Conservation (phyloP, 1,140 invertebrate species). For the Eubasilissa regina region DNA sequence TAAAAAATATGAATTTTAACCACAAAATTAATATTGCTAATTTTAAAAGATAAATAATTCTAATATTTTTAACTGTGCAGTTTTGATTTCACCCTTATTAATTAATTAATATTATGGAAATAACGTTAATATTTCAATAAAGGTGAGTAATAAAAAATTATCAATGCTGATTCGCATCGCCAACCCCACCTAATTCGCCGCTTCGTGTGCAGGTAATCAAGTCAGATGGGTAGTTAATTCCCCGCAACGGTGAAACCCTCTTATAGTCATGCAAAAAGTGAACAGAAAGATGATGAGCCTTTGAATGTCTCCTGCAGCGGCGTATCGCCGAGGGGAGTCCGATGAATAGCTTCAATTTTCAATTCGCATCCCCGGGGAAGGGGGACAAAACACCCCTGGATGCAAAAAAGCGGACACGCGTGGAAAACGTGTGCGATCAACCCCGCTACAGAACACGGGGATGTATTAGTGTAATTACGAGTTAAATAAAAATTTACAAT, state of each 20-base stretch:
- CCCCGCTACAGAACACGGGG: background rate
- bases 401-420: conserved; percentile 44
- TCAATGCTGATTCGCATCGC: background rate
- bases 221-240: conserved; percentile 33
- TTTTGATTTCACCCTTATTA: too few relatives aligned
- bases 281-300: conserved; percentile 46
- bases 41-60: too few relatives aligned
- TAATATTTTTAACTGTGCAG: too few relatives aligned
- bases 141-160: conserved; percentile 9
- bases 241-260: background rate
- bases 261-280: conserved; percentile 15
- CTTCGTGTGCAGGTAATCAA: conserved; percentile 35
- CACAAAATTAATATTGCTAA: too few relatives aligned
- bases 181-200: conserved; percentile 6
- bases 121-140: background rate
- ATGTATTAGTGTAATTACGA: conserved; percentile 22
- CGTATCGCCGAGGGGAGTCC: conserved; percentile 31
- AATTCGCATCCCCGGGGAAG: conserved; percentile 45
- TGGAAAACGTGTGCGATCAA: conserved; percentile 22
- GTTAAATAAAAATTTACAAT: background rate
- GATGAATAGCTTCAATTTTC: conserved; percentile 59
- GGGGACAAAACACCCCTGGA: conserved; percentile 24
- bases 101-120: too few relatives aligned
- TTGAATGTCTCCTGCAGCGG: conserved; percentile 34
- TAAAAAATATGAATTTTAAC: too few relatives aligned